phyloP scores from a whole-genome alignment of 2,888 invertebrate species.

The Sclerodermus sp. region DNA sequence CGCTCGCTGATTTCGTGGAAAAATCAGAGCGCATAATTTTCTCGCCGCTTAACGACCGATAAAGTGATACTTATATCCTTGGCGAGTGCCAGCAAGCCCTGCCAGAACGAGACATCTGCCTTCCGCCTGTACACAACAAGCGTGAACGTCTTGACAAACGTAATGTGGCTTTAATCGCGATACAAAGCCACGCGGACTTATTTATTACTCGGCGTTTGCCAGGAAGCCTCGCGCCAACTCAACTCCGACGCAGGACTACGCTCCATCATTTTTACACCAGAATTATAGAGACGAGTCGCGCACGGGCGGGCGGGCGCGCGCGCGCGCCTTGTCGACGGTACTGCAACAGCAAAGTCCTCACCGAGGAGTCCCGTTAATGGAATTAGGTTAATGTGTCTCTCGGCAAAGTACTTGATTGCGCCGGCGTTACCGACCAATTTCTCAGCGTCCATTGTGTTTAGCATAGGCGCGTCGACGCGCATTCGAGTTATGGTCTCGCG shows the following conservation, averaged over 20 bases:
- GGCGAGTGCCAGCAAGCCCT: conserved; percentile 48
- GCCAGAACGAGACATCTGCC: conserved; percentile 52
- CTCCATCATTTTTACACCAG: conserved; percentile 12
- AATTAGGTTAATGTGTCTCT: too few species aligned
- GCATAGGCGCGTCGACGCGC: too few species aligned
- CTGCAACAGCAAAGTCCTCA: neutral
- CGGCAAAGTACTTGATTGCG: too few species aligned
- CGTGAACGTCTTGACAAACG: conserved; percentile 50
- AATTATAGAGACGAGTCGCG: neutral
- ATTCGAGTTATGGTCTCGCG: too few species aligned
- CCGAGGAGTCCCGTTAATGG: neutral
- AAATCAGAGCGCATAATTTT: conserved; percentile 19
- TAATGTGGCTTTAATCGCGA: conserved; percentile 56
- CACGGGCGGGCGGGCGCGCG: neutral
- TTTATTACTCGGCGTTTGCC: conserved; percentile 37
- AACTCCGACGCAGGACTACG: conserved; percentile 6
- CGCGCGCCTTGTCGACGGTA: neutral
- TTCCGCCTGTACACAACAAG: conserved; percentile 46
- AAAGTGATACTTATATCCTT: conserved; percentile 38
- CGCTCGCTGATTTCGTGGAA: neutral
- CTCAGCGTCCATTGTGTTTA: too few species aligned
- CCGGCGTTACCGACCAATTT: too few species aligned
- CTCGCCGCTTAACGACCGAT: conserved; percentile 27
- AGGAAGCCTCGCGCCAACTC: conserved; percentile 26
- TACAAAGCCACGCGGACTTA: conserved; percentile 40